These are phyloP conservation scores for Larimichthys polyactis DNA, from an alignment of 2,113 vertebrate species.

Conservation along the genomic window DNA sequence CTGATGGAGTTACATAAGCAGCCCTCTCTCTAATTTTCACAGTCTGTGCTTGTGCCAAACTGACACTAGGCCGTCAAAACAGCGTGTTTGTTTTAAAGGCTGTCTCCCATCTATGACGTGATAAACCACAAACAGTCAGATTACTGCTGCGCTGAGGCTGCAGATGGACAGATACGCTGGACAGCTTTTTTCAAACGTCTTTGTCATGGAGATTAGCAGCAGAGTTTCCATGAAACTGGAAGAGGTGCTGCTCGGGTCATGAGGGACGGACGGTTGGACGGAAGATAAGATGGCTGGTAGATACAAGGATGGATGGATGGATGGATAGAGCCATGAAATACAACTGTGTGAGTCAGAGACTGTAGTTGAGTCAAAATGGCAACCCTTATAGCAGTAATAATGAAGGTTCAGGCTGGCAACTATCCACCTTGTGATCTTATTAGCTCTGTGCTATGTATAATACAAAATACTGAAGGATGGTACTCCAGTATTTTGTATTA, in stretches of 20 bases:
- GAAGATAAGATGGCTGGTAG: slow-evolving; percentile 20
- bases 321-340: slow-evolving; percentile 33
- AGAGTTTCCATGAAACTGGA: slow-evolving; percentile 54
- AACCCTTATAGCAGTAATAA: slow-evolving; percentile 17
- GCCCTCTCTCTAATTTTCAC: slow-evolving; percentile 24
- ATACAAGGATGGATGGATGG: slow-evolving; percentile 1
- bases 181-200: slow-evolving; percentile 38
- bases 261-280: slow-evolving; percentile 6
- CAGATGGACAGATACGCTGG: slow-evolving; percentile 62
- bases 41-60: slow-evolving; percentile 3
- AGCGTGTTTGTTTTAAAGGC: slow-evolving; percentile 46
- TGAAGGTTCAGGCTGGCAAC: slow-evolving; percentile 23
- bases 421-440: slow-evolving; percentile 23
- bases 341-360: neutral
- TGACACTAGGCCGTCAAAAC: slow-evolving; percentile 51
- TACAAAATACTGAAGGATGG: too few relatives aligned
- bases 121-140: slow-evolving; percentile 53
- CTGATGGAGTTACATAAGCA: slow-evolving; percentile 34
- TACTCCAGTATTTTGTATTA: slow-evolving; percentile 20
- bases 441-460: slow-evolving; percentile 27
- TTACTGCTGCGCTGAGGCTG: slow-evolving; percentile 20
- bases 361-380: slow-evolving; percentile 18
- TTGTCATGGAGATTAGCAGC: slow-evolving; percentile 53
- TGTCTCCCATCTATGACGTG: slow-evolving; percentile 17
- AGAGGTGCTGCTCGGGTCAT: slow-evolving; percentile 38